Evolutionary conservation across 2,888 invertebrate species (phyloP).

Genomic region (Cataglyphis altisquamis): DNA sequence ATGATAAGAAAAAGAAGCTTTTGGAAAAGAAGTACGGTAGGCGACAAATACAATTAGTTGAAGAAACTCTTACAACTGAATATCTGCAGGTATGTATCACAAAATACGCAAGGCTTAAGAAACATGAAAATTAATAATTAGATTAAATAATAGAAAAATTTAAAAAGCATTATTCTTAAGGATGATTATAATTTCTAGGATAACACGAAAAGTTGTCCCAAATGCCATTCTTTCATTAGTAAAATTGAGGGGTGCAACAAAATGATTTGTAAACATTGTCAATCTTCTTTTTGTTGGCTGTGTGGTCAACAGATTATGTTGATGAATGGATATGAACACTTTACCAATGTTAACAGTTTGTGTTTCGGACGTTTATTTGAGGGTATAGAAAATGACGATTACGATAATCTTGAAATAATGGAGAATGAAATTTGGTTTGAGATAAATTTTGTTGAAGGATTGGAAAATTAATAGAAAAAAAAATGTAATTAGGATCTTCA

Average conservation of each 20-base stretch:
- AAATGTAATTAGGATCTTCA: not conserved
- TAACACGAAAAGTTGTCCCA: conserved; percentile 76
- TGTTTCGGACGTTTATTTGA: conserved; percentile 76
- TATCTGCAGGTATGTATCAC: conserved; percentile 75
- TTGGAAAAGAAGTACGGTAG: conserved; percentile 76
- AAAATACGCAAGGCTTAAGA: not conserved
- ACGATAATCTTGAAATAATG: not conserved
- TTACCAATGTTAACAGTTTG: not conserved
- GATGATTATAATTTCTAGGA: conserved; percentile 62
- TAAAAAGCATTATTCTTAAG: conserved; percentile 8
- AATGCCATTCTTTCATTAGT: conserved; percentile 69
- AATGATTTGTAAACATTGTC: conserved; percentile 73
- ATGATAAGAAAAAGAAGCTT: conserved; percentile 56
- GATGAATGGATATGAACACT: conserved; percentile 76
- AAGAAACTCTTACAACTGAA: conserved; percentile 70
- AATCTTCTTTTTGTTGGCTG: conserved; percentile 76
- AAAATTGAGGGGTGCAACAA: conserved; percentile 77
- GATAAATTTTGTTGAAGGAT: not conserved
- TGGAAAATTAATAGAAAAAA: not conserved
- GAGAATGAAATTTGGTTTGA: conserved; percentile 39
- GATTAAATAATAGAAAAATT: not conserved
- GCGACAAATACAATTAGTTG: conserved; percentile 74
- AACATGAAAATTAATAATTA: conserved; percentile 1
- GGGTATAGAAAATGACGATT: conserved; percentile 36
- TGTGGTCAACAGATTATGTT: conserved; percentile 69